phyloP scores from a whole-genome alignment of 64 coral and sea anemone genomes.

The Acropora tenuis region DNA sequence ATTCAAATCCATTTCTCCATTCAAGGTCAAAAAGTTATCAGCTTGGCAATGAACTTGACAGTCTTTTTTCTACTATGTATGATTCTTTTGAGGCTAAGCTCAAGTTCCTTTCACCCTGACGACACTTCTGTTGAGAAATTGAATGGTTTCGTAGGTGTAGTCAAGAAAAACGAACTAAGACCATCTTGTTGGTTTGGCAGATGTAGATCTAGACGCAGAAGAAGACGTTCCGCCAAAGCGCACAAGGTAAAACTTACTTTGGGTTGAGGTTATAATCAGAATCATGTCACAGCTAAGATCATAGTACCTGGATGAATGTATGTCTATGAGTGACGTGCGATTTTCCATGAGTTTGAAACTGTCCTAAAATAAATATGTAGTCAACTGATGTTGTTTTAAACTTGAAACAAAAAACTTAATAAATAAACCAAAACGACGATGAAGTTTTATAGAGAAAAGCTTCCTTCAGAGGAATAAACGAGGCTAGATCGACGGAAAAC shows the following conservation, averaged over 20 bases:
- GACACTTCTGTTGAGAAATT: neutral
- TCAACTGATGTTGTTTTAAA: too few relatives aligned
- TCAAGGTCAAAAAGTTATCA: neutral
- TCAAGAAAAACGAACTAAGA: neutral
- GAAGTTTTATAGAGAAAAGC: too few relatives aligned
- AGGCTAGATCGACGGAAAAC: too few relatives aligned
- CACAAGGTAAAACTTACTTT: neutral
- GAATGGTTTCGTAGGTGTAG: neutral
- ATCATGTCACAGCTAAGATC: neutral
- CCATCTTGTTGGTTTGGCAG: constrained; percentile 5
- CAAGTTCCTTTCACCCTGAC: neutral
- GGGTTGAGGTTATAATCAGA: too few relatives aligned
- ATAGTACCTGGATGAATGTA: too few relatives aligned
- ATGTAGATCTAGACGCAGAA: constrained; percentile 8
- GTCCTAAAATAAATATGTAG: too few relatives aligned
- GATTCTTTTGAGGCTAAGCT: neutral
- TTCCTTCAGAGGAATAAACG: too few relatives aligned
- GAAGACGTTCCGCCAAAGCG: neutral
- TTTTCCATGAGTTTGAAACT: too few relatives aligned
- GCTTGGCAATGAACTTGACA: constrained; percentile 5
- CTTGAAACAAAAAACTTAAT: too few relatives aligned
- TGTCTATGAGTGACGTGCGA: too few relatives aligned
- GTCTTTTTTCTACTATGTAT: constrained; percentile 19
- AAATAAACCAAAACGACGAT: too few relatives aligned
- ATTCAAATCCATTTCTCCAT: neutral